Conservation (phyloP, 2,113 vertebrate species). For the Arenaria interpres region DNA sequence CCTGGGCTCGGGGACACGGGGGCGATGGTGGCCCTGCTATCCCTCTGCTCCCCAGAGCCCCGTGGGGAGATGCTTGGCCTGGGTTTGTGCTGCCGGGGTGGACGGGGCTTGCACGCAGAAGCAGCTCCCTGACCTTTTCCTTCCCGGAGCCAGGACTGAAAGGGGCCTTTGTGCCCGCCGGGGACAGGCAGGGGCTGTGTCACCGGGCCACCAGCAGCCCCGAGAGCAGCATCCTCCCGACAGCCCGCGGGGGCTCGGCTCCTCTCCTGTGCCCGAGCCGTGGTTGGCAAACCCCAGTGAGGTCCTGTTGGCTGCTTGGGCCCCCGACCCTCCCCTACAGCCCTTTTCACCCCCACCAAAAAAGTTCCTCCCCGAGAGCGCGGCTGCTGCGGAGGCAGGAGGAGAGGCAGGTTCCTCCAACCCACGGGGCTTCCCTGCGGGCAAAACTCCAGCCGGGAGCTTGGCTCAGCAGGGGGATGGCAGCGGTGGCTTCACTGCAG, state of each 20-base stretch:
- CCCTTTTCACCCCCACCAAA: background rate
- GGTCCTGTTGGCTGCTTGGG: rapidly evolving
- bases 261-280: background rate
- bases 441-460: background rate
- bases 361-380: background rate
- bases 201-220: background rate
- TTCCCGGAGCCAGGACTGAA: background rate
- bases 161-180: background rate
- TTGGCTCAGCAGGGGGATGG: background rate
- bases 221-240: background rate
- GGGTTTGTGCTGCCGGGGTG: rapidly evolving
- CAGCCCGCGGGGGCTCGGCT: background rate
- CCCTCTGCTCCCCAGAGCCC: background rate
- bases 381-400: background rate
- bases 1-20: rapidly evolving
- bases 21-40: rapidly evolving
- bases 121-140: constrained; percentile 30
- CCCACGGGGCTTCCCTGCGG: rapidly evolving
- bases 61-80: background rate
- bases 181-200: background rate
- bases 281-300: background rate
- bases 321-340: background rate
- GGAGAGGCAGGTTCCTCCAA: background rate
- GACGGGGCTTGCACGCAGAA: background rate
- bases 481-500: background rate